Conservation (phyloP, 2,888 invertebrate species). For the Reticulitermes lucifugus region DNA sequence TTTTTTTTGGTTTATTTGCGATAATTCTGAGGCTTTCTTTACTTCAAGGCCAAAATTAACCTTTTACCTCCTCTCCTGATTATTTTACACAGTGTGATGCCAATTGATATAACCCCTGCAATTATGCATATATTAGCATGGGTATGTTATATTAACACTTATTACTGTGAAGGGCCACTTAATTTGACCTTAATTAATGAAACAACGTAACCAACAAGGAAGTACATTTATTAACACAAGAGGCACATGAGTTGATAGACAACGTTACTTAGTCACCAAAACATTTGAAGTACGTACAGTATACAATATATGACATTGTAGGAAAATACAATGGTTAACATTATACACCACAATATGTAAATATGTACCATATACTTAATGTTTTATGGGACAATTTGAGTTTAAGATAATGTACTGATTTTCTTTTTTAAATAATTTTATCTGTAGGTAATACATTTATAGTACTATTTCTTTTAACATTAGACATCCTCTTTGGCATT, state of each 20-base stretch:
- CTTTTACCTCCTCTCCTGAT: too few relatives aligned
- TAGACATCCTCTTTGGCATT: background rate
- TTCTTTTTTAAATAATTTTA: background rate
- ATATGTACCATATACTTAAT: background rate
- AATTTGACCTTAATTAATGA: too few relatives aligned
- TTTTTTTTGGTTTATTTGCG: too few relatives aligned
- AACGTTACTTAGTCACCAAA: background rate
- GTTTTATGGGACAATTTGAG: background rate
- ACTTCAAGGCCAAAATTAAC: too few relatives aligned
- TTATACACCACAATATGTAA: background rate
- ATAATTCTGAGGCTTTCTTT: too few relatives aligned
- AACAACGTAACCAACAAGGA: background rate
- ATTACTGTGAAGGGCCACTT: too few relatives aligned
- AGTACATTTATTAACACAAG: slow-evolving; percentile 35
- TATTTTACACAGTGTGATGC: too few relatives aligned
- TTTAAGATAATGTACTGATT: background rate
- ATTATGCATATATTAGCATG: too few relatives aligned
- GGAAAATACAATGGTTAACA: slow-evolving; percentile 27
- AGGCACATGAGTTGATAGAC: slow-evolving; percentile 35
- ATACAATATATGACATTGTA: slow-evolving; percentile 21
- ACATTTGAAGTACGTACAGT: slow-evolving; percentile 29
- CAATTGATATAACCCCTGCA: too few relatives aligned
- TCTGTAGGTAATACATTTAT: background rate
- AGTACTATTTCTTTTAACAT: background rate
- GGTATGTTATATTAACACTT: too few relatives aligned